Percentiles rank a stretch among this genome's conserved stretches.
phyloP scores from a whole-genome alignment of 2,888 invertebrate genomes.

The Stenoptilia bipunctidactyla region DNA sequence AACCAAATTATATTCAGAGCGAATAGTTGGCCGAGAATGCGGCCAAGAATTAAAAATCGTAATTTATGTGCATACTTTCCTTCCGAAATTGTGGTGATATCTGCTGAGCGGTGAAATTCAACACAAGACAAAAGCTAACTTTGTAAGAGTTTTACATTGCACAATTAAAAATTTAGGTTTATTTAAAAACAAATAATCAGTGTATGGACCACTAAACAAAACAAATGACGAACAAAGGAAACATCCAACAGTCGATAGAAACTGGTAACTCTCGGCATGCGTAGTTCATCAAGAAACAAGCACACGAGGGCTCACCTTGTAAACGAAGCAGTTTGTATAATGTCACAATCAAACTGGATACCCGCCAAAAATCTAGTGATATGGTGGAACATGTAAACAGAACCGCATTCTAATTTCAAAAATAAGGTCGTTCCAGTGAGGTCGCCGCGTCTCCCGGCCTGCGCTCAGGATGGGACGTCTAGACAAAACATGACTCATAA shows the following conservation, averaged over 20 bases:
- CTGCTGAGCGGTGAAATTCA: too few relatives aligned
- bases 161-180: too few relatives aligned
- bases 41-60: not conserved
- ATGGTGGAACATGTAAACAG: slow-evolving; percentile 63
- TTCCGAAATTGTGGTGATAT: too few relatives aligned
- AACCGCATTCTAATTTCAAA: slow-evolving; percentile 57
- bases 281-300: too few relatives aligned
- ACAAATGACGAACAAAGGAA: too few relatives aligned
- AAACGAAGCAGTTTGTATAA: slow-evolving; percentile 32
- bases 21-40: not conserved
- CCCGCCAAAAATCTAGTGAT: slow-evolving; percentile 59
- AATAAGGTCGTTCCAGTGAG: slow-evolving; percentile 46
- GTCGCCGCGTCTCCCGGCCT: slow-evolving; percentile 33
- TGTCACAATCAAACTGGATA: slow-evolving; percentile 44
- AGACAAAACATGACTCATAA: slow-evolving; percentile 47
- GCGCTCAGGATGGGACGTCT: slow-evolving; percentile 29
- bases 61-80: not conserved
- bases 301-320: not conserved
- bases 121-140: too few relatives aligned
- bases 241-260: too few relatives aligned
- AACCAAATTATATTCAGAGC: not conserved
- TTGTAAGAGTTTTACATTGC: too few relatives aligned
- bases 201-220: too few relatives aligned
- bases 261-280: too few relatives aligned
- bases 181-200: too few relatives aligned